Evolutionary conservation across 2,888 invertebrate species (phyloP).

Genomic region (Thera obeliscata): DNA sequence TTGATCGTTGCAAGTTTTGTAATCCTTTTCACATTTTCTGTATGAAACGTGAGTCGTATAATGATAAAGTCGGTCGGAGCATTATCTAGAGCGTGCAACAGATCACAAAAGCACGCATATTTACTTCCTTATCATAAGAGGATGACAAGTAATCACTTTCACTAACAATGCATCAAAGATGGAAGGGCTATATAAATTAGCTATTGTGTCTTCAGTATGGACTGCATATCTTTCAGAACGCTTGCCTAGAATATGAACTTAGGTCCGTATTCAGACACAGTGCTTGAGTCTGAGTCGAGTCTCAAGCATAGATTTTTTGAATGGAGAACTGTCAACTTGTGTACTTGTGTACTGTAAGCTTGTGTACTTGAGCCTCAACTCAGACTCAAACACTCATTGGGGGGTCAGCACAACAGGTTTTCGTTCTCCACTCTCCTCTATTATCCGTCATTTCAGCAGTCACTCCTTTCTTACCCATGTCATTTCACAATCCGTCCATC

Average conservation of each 20-base stretch:
- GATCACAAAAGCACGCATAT: conserved; percentile 57
- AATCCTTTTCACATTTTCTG: conserved; percentile 7
- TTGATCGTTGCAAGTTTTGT: conserved; percentile 1
- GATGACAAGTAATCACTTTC: conserved; percentile 74
- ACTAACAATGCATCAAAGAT: conserved; percentile 66
- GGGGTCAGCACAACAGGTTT: too few relatives aligned
- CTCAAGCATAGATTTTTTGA: too few relatives aligned
- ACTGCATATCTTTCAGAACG: background rate
- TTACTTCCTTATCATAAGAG: conserved; percentile 66
- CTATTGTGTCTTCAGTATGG: conserved; percentile 37
- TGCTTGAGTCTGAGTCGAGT: too few relatives aligned
- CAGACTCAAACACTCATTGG: too few relatives aligned
- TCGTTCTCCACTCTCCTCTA: too few relatives aligned
- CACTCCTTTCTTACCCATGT: too few relatives aligned
- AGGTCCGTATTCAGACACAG: too few relatives aligned
- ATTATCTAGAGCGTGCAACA: conserved; percentile 57
- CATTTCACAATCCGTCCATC: too few relatives aligned
- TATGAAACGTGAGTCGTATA: conserved; percentile 27
- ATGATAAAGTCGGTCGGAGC: conserved; percentile 42
- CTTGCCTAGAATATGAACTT: background rate
- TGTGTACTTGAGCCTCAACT: too few relatives aligned
- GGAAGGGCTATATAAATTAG: conserved; percentile 60
- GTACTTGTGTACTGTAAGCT: too few relatives aligned
- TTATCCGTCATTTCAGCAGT: too few relatives aligned
- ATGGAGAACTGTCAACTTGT: too few relatives aligned